Percentiles rank a stretch among this genome's conserved stretches.
These are phyloP conservation scores for Pogonomyrmex barbatus DNA, from an alignment of 1,140 invertebrate genomes.

Conservation along the genomic window DNA sequence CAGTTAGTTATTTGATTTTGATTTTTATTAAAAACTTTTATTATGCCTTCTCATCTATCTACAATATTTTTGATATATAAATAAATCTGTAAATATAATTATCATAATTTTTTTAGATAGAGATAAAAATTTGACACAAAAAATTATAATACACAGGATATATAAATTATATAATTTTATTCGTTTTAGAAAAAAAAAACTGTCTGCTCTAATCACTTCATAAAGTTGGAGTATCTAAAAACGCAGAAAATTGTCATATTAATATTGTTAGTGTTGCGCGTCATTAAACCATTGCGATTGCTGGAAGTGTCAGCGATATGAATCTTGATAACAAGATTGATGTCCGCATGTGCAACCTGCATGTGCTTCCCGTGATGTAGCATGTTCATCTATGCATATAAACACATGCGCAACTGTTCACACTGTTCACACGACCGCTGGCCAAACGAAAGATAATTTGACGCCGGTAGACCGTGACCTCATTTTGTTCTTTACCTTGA, in stretches of 20 bases:
- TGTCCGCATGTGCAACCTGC: slow-evolving; percentile 32
- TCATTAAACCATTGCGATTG: slow-evolving; percentile 24
- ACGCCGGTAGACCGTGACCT: slow-evolving; percentile 71
- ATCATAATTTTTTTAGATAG: not conserved
- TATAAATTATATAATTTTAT: not conserved
- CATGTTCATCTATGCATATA: slow-evolving; percentile 7
- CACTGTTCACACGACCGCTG: not conserved
- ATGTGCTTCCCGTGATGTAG: slow-evolving; percentile 13
- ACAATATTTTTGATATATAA: not conserved
- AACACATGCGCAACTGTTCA: not conserved
- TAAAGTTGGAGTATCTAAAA: not conserved
- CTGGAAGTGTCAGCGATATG: slow-evolving; percentile 37
- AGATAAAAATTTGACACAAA: not conserved
- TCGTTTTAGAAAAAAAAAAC: not conserved
- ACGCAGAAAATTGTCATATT: not conserved
- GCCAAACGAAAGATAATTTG: slow-evolving; percentile 58
- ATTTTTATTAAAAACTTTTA: slow-evolving; percentile 6
- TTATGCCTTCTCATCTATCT: not conserved
- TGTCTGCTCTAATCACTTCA: not conserved
- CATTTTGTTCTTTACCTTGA: slow-evolving; percentile 70
- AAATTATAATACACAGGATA: not conserved
- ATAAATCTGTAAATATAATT: not conserved
- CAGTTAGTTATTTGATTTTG: not conserved
- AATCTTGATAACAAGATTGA: slow-evolving; percentile 60
- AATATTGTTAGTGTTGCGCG: not conserved